Evolutionary conservation across 2,888 invertebrate species (phyloP).

Genomic region (Microplitis deprimator): DNA sequence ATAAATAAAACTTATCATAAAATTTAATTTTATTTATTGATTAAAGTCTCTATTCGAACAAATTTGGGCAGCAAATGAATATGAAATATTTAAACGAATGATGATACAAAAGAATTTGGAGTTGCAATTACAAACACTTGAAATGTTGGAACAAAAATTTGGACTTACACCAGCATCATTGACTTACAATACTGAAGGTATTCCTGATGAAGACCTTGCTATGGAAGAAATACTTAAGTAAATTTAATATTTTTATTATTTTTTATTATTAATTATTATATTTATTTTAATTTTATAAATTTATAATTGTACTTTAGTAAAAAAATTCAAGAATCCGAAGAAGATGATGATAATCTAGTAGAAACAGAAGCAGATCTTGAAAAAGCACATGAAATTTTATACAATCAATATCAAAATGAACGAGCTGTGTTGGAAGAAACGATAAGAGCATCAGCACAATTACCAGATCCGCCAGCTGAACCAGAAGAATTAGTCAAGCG

Average conservation of each 20-base stretch:
- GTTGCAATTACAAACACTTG: conserved; percentile 89
- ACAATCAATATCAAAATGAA: conserved; percentile 67
- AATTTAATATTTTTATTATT: conserved; percentile 46
- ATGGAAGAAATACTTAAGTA: conserved; percentile 78
- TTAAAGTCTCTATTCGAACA: conserved; percentile 78
- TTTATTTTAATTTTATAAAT: not conserved
- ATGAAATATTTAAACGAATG: conserved; percentile 89
- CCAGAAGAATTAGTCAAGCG: conserved; percentile 36
- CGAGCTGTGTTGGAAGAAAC: conserved; percentile 65
- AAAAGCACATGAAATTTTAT: conserved; percentile 66
- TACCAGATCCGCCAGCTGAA: conserved; percentile 40
- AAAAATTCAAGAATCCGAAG: conserved; percentile 45
- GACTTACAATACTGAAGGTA: conserved; percentile 61
- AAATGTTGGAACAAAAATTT: conserved; percentile 85
- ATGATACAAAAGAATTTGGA: conserved; percentile 95
- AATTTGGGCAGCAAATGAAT: conserved; percentile 95
- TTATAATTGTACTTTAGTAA: conserved; percentile 11
- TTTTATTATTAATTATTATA: not conserved
- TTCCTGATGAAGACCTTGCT: conserved; percentile 73
- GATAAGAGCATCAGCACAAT: conserved; percentile 56
- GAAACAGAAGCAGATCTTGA: conserved; percentile 44
- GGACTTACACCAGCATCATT: conserved; percentile 79
- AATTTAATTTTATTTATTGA: not conserved
- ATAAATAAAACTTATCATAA: not conserved
- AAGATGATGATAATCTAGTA: conserved; percentile 45